Base-by-base conservation (phyloP, 1,140 invertebrate genomes). In the Macrocentrus cingulum region DNA sequence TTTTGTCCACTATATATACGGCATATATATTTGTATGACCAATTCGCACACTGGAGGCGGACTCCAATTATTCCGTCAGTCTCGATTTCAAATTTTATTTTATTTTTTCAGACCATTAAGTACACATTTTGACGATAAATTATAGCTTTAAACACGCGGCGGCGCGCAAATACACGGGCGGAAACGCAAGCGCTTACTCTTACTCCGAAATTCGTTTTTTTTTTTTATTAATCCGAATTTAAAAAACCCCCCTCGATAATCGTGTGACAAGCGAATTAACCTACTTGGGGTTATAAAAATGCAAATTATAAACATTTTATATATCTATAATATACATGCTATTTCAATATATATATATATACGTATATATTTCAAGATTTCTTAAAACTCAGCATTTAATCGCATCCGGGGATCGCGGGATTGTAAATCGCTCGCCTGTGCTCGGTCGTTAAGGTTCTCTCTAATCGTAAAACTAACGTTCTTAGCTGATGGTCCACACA, bases 381-480 rank as follows among this genome's bases (percentile, higher is more conserved):
- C 32, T 36, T 34, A 18, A 51, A 51, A 51, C 49, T 51, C 49
- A 51, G 32, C 32, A 51, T 58, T 58, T 65, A 65, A 67, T 67
- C 63, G 65, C 59, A 49, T 61, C 45, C 39, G 36, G 52, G 34
- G 59, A 63, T 62, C 60, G 57, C 59, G 50, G 60, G 59, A 66
- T 64, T 61, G 56, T 67, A 64, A 67, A 66, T 61, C 62, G 62
- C 61, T 36, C 13, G 59, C 61, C 59, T 57, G 62, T 55, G 51
- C 11, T 34, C 46, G 62, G 65, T 67, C 66, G 61, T 67, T 64
- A 65, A 64, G 62, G 49, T 51, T 51, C 62, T 59, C 36, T 54
- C 64, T 67, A 67, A 67, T 67, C 64, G 64, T 66, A 67, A 67
- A 68, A 63, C 48, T 52, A 57, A 55, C 54, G 59, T 52, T 67